Evolutionary conservation across 2,797 vertebrate species (phyloP).

Genomic region (Diplodus puntazzo): DNA sequence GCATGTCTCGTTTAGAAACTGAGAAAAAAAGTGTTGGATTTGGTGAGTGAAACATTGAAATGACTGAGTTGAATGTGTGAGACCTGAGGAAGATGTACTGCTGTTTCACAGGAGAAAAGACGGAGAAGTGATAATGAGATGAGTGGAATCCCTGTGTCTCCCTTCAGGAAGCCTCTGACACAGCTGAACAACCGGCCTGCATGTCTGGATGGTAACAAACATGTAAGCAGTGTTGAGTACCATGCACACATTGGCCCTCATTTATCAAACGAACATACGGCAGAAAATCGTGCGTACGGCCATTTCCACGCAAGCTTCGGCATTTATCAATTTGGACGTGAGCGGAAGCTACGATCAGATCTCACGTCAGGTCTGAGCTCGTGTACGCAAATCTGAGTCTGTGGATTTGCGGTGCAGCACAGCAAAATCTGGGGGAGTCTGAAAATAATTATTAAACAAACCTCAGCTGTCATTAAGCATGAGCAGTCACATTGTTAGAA

Average conservation of each 20-base stretch:
- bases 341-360: too few species aligned
- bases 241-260: not conserved
- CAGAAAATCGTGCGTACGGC: too few species aligned
- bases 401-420: too few species aligned
- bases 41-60: not conserved
- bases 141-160: conserved; percentile 83
- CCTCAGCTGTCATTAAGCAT: too few species aligned
- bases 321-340: too few species aligned
- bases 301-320: too few species aligned
- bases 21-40: not conserved
- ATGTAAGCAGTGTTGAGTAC: conserved; percentile 84
- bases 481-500: too few species aligned
- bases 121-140: conserved; percentile 73
- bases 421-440: too few species aligned
- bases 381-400: too few species aligned
- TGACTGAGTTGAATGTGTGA: not conserved
- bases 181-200: conserved; percentile 83
- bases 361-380: too few species aligned
- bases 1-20: not conserved
- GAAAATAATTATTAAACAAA: too few species aligned
- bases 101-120: conserved; percentile 83
- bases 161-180: conserved; percentile 90
- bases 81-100: not conserved
- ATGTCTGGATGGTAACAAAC: conserved; percentile 88
- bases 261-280: too few species aligned